Conservation (phyloP, 2,888 invertebrate species). For the Watsonalla binaria region DNA sequence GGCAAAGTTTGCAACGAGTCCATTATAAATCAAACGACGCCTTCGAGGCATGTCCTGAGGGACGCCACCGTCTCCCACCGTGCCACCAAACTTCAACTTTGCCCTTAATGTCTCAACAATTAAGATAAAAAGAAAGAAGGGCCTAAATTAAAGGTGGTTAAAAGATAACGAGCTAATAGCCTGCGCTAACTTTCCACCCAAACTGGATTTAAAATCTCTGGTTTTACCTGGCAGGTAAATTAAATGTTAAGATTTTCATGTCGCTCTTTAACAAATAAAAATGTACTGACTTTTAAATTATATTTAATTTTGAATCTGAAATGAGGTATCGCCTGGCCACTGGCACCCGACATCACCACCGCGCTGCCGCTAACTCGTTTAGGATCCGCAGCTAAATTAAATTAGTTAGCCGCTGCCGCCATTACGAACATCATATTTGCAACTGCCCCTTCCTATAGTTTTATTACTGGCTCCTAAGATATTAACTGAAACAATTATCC, state of each 20-base stretch:
- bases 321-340: constrained; percentile 13
- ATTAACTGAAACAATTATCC: background rate
- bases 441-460: constrained; percentile 46
- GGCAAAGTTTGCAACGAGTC: constrained; percentile 77
- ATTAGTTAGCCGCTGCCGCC: constrained; percentile 66
- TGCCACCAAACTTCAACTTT: constrained; percentile 70
- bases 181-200: constrained; percentile 53
- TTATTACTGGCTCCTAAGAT: constrained; percentile 37
- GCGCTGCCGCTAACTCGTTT: constrained; percentile 59
- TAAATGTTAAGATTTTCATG: constrained; percentile 7
- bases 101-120: constrained; percentile 76
- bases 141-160: constrained; percentile 77
- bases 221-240: constrained; percentile 9
- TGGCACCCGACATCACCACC: constrained; percentile 28
- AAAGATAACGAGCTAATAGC: constrained; percentile 77
- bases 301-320: constrained; percentile 29
- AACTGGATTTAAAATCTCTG: constrained; percentile 25
- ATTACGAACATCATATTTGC: constrained; percentile 73
- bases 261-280: background rate
- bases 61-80: constrained; percentile 67
- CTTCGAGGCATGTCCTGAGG: constrained; percentile 76
- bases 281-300: constrained; percentile 7
- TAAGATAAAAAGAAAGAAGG: constrained; percentile 78
- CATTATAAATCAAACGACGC: constrained; percentile 79
- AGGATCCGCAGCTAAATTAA: constrained; percentile 68